A percentile compares a stretch with the other conserved stretches of the same genome.
Evolutionary conservation across 2,888 invertebrate genomes (phyloP).

Genomic region (Priocnemis perturbator): DNA sequence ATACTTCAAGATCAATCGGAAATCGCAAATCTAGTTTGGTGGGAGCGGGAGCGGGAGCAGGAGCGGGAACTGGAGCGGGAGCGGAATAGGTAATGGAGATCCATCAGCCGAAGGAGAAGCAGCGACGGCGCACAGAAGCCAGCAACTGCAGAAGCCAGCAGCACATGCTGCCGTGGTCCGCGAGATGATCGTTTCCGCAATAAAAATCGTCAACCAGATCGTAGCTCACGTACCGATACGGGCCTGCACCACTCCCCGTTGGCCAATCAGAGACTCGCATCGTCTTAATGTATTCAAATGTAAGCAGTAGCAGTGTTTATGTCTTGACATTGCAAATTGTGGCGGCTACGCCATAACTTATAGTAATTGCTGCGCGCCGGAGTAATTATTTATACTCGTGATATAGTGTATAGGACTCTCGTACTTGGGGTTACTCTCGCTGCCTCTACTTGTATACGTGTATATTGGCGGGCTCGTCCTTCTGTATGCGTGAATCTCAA

Average conservation of each 20-base stretch:
- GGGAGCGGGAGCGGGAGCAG: conserved; percentile 3
- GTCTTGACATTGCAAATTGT: conserved; percentile 76
- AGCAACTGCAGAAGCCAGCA: neutral
- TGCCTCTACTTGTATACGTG: neutral
- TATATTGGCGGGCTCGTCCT: neutral
- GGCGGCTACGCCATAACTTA: conserved; percentile 74
- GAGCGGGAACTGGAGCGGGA: conserved; percentile 27
- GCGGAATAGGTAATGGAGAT: conserved; percentile 45
- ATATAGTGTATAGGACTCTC: conserved; percentile 65
- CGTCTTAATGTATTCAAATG: conserved; percentile 75
- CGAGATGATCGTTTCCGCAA: conserved; percentile 66
- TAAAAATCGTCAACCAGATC: conserved; percentile 74
- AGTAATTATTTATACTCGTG: conserved; percentile 75
- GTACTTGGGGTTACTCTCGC: conserved; percentile 22
- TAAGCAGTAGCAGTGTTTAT: conserved; percentile 76
- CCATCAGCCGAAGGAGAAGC: conserved; percentile 35
- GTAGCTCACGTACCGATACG: conserved; percentile 71
- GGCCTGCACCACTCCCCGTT: conserved; percentile 57
- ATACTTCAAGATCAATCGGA: conserved; percentile 55
- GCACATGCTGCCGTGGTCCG: neutral
- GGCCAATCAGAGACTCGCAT: conserved; percentile 70
- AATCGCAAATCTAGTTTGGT: conserved; percentile 50
- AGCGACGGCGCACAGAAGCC: conserved; percentile 13
- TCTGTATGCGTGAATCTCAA: conserved; percentile 31
- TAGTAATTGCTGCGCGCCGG: conserved; percentile 74